Percentiles rank a stretch among this genome's conserved stretches.
Evolutionary conservation across 2,113 vertebrate genomes (phyloP).

Genomic region (Sula dactylatra): DNA sequence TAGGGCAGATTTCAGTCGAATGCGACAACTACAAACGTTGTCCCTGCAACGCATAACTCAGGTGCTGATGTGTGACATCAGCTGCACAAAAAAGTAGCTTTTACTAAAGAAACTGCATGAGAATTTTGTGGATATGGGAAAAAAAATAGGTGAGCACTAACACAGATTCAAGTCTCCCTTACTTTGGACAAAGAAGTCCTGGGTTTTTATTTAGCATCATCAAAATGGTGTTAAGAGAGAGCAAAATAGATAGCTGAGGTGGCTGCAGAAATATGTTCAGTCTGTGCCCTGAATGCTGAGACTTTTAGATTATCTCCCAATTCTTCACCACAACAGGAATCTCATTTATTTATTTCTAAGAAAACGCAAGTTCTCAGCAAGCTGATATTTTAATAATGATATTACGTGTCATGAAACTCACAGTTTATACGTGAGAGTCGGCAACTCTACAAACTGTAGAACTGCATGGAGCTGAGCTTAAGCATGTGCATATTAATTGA

Average conservation of each 20-base stretch:
- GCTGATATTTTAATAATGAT: neutral
- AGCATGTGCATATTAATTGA: neutral
- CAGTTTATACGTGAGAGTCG: neutral
- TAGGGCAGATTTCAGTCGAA: neutral
- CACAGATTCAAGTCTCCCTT: neutral
- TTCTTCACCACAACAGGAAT: neutral
- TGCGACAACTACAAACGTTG: accelerated
- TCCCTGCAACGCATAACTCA: neutral
- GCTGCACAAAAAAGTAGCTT: neutral
- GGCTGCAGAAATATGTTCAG: neutral
- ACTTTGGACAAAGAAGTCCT: neutral
- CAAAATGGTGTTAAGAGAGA: neutral
- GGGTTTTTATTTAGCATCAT: neutral
- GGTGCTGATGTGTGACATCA: neutral
- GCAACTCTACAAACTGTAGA: neutral
- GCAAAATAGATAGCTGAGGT: neutral
- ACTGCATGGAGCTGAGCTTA: neutral
- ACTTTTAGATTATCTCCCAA: neutral
- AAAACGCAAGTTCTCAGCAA: neutral
- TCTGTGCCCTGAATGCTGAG: neutral
- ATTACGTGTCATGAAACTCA: neutral
- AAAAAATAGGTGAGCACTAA: neutral
- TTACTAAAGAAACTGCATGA: neutral
- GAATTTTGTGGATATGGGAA: neutral
- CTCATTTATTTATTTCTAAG: neutral